These are phyloP conservation scores for Forbesichthys papilliferus DNA, from an alignment of 2,113 vertebrate species.

Conservation along the genomic window DNA sequence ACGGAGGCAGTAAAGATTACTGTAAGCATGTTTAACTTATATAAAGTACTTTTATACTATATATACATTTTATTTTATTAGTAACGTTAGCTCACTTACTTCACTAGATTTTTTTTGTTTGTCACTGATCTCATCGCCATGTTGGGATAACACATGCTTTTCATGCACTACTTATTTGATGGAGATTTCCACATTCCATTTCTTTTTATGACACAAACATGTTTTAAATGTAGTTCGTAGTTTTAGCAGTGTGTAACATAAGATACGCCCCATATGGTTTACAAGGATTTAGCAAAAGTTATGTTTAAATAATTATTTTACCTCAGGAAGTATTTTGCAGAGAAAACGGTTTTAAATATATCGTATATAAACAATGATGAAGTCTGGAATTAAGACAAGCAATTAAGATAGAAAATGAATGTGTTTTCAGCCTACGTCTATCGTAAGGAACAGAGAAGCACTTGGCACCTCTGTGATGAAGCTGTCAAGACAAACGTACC, in stretches of 20 bases:
- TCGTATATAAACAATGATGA: no score
- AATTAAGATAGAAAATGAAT: no score
- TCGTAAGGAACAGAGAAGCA: not conserved
- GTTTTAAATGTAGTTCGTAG: not conserved
- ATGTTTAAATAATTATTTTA: not conserved
- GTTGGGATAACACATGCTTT: not conserved
- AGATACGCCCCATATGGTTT: no score
- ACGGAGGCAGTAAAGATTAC: no score
- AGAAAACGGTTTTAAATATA: not conserved
- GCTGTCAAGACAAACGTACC: not conserved
- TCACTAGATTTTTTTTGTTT: not conserved
- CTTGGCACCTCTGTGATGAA: no score
- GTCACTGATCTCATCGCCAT: constrained; percentile 21
- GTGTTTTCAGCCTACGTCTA: not conserved
- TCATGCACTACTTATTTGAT: not conserved
- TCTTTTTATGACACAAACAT: constrained; percentile 7
- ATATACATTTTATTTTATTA: no score
- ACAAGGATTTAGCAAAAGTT: no score
- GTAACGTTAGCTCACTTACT: no score
- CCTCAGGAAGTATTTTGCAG: not conserved
- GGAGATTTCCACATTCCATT: not conserved
- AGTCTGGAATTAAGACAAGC: no score
- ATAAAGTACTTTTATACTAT: no score
- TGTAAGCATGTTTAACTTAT: no score
- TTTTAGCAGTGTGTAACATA: no score